Base-by-base conservation (phyloP, 2,113 vertebrate genomes). In the Corythoichthys intestinalis region DNA sequence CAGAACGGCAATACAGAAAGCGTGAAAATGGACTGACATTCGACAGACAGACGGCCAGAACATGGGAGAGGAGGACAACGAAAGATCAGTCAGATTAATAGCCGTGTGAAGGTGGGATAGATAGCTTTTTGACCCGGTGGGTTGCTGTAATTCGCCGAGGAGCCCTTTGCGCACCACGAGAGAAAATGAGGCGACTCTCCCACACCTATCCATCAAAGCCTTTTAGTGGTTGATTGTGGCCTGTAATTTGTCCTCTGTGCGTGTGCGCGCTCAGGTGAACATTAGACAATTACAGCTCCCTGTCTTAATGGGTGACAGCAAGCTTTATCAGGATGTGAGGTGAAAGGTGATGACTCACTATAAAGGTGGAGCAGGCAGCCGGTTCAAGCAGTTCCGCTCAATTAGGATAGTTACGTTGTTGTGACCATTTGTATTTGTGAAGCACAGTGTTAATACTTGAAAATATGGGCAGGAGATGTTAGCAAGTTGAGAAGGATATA, bases 151-250 rank as follows among this genome's bases (percentile, higher is more conserved):
- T 90, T 72, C 77, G 67, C 81, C 69, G 8, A 72, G 75, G 17
- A 56, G 70, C 65, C 73, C 73, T 80, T 86, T 88, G 85, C 81
- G 77, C 81, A 81, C 84, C 70, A 41, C 67, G 17, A 59, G 81
- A 86, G 80, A 88, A 89, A 89, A 92, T 88, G 84, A 89, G 83
- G 69, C 74, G 17, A 70, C 79, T 73, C 83, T 84, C 80, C 76
- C 86, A 76, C 76, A 70, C 38, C 83, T 59, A 88, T 87, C 83
- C 84, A 89, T 90, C 88, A 90, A 70, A 58, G 75, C 67, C 76
- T 83, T 86, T 89, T 87, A 86, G 80, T 72, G 86, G 78, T 84
- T 91, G 66, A 65, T 83, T 84, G 88, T 82, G 88, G 83, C 78
- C 85, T 70, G 49, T 87, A 89, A 90, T 91, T 83, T 74, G 76